Evolutionary conservation across 2,113 vertebrate genomes (phyloP).

Genomic region (Zootoca vivipara): DNA sequence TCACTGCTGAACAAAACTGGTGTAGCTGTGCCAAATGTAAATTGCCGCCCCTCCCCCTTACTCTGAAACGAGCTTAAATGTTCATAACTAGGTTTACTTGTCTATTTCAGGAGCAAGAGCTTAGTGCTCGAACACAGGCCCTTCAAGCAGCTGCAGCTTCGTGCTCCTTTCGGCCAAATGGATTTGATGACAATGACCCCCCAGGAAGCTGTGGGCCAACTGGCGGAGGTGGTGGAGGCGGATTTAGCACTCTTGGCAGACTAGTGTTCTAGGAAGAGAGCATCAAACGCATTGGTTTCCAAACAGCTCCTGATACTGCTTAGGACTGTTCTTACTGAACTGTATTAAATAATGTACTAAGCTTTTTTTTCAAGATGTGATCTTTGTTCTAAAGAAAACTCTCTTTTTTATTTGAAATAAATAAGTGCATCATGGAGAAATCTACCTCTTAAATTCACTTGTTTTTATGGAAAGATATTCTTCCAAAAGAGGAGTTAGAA

Average conservation of each 20-base stretch:
- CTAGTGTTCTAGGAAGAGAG: conserved; percentile 88
- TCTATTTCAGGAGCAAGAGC: conserved; percentile 90
- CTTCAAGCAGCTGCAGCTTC: conserved; percentile 92
- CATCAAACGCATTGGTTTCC: conserved; percentile 71
- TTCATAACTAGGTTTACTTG: neutral
- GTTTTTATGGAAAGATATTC: conserved; percentile 67
- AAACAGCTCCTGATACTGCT: conserved; percentile 57
- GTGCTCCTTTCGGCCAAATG: conserved; percentile 94
- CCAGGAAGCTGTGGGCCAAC: conserved; percentile 96
- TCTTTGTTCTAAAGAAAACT: conserved; percentile 63
- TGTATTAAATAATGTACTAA: conserved; percentile 63
- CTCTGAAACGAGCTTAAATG: neutral
- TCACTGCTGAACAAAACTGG: neutral
- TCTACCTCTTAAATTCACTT: conserved; percentile 82
- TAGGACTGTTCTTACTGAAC: conserved; percentile 70
- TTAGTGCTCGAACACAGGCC: conserved; percentile 91
- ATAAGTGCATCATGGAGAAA: conserved; percentile 78
- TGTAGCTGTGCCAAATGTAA: neutral
- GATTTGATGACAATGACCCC: conserved; percentile 96
- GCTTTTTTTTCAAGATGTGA: conserved; percentile 68
- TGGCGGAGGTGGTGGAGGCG: conserved; percentile 89
- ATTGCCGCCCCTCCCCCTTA: too few relatives aligned
- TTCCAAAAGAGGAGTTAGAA: conserved; percentile 56
- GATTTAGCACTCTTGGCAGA: conserved; percentile 92
- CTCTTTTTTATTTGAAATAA: conserved; percentile 77